These are phyloP conservation scores for Oceanodroma leucorhoa DNA, from an alignment of 2,797 vertebrate species.

Conservation along the genomic window DNA sequence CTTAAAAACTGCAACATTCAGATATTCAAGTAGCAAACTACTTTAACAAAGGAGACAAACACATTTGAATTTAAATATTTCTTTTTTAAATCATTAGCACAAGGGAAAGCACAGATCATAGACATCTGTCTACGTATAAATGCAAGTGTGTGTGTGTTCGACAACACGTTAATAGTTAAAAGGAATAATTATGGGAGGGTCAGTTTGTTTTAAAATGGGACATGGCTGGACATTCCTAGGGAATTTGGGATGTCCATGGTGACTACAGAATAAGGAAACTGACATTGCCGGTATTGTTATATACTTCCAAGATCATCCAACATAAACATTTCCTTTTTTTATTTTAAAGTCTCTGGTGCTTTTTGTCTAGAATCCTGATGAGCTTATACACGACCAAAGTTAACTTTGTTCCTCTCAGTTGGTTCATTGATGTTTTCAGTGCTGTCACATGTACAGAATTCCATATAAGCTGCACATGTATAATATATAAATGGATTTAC, in stretches of 20 bases:
- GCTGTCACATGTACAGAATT: not conserved
- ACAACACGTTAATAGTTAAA: not conserved
- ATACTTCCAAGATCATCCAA: not conserved
- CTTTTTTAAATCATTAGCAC: not conserved
- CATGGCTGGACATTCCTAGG: not conserved
- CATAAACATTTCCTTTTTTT: not conserved
- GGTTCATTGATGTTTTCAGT: not conserved
- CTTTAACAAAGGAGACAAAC: not conserved
- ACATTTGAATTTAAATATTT: not conserved
- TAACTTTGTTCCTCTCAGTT: not conserved
- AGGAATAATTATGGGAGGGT: not conserved
- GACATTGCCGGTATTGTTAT: not conserved
- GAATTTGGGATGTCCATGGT: not conserved
- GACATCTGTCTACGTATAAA: not conserved
- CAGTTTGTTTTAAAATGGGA: not conserved
- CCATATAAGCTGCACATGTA: not conserved
- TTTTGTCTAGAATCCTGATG: not conserved
- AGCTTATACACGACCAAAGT: not conserved
- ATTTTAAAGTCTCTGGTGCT: not conserved
- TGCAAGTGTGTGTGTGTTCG: not conserved
- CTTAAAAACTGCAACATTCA: not conserved
- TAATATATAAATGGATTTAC: constrained; percentile 21
- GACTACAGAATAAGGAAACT: not conserved
- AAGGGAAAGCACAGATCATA: not conserved
- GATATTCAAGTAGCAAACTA: not conserved